Evolutionary conservation across 2,113 vertebrate species (phyloP), one percentile per base, ranked within the genome.

Genomic region (Malurus melanocephalus): DNA sequence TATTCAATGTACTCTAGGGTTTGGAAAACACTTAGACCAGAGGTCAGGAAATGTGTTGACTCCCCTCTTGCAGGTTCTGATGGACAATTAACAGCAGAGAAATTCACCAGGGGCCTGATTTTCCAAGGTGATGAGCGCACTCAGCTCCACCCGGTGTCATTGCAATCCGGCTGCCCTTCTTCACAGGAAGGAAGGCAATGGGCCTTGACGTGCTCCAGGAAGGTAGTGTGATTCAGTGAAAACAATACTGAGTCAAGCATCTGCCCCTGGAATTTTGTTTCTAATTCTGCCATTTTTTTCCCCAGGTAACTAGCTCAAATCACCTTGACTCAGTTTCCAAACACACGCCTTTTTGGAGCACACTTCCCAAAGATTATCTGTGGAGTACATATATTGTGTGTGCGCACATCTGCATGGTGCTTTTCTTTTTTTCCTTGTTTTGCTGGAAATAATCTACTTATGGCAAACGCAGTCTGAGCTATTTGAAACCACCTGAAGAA

Each of bases 151-250:
- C 61, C 88, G 87, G 38, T 76, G 72, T 61, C 68, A 77, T 45
- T 43, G 61, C 88, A 67, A 64, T 51, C 83, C 92, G 89, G 57
- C 90, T 90, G 90, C 80, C 85, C 92, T 45, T 80, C 83, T 91
- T 79, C 86, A 59, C 77, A 91, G 95, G 94, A 96, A 93, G 88
- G 93, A 93, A 95, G 72, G 76, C 64, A 52, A 45, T 6, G 49
- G 85, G 80, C 69, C 85, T 85, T 64, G 66, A 74, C 1, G 1
- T n/a, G 65, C 45, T 91, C 49, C 90, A 59, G 90, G 87, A 93
- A 88, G 86, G 66, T 6, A 55, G 33, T 0, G 0, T 60, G 46
- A 72, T 65, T 57, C 88, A 86, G 28, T 78, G 77, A 67, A 86
- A 93, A 89, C 76, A 88, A 65, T 61, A 65, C 49, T 23, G 43